Percentiles rank a stretch among this genome's conserved stretches.
phyloP scores from a whole-genome alignment of 2,888 invertebrate genomes.

The Lasioglossum leucozonium region DNA sequence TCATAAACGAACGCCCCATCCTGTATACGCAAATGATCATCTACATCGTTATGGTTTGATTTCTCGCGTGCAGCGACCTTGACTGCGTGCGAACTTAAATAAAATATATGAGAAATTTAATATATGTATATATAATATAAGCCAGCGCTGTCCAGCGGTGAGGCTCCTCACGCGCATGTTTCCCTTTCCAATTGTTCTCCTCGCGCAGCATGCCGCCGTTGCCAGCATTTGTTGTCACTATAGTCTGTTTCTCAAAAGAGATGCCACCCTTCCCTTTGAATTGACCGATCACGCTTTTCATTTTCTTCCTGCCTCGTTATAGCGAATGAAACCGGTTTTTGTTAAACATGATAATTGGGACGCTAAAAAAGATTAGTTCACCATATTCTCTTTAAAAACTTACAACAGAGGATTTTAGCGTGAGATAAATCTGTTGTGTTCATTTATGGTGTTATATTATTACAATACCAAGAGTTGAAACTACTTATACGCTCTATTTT shows the following conservation, averaged over 20 bases:
- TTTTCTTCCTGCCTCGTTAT: not conserved
- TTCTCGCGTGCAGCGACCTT: constrained; percentile 37
- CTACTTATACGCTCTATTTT: no score
- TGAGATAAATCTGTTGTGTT: not conserved
- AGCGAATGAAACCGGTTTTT: not conserved
- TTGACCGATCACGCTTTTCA: not conserved
- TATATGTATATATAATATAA: constrained; percentile 31
- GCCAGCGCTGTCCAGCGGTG: constrained; percentile 13
- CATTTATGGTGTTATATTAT: not conserved
- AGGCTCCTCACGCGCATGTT: constrained; percentile 9
- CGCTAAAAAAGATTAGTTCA: not conserved
- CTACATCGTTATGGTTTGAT: constrained; percentile 27
- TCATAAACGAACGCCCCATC: constrained; percentile 40
- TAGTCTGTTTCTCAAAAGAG: not conserved
- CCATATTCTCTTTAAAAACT: not conserved
- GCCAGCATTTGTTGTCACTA: not conserved
- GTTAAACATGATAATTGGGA: not conserved
- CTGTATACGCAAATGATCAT: constrained; percentile 27
- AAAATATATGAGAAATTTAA: constrained; percentile 72
- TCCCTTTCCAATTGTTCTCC: constrained; percentile 8
- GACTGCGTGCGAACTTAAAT: constrained; percentile 60
- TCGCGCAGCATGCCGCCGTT: constrained; percentile 4
- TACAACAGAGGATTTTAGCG: not conserved
- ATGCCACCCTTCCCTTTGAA: not conserved
- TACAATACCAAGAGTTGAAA: no score